Evolutionary conservation across 2,113 vertebrate genomes (phyloP).

Genomic region (Puma concolor): DNA sequence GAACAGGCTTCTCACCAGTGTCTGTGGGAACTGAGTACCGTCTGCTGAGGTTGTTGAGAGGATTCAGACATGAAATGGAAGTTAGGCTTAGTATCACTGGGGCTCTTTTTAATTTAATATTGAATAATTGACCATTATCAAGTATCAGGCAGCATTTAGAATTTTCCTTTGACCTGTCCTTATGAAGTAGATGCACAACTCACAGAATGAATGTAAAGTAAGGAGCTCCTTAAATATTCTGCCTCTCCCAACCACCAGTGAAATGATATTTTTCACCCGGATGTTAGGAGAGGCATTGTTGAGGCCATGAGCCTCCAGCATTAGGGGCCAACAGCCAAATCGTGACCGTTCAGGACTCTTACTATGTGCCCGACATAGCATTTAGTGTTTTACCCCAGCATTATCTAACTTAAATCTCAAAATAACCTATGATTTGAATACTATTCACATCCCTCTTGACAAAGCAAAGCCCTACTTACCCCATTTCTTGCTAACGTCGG

Average conservation of each 20-base stretch:
- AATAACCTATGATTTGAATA: neutral
- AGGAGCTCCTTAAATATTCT: neutral
- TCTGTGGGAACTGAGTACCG: neutral
- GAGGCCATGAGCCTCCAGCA: neutral
- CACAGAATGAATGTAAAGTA: neutral
- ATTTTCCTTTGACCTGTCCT: neutral
- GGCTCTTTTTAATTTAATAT: neutral
- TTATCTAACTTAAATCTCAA: neutral
- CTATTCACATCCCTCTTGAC: neutral
- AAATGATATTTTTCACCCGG: neutral
- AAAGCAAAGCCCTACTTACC: neutral
- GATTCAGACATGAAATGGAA: neutral
- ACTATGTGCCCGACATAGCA: neutral
- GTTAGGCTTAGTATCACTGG: neutral
- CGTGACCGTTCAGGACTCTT: neutral
- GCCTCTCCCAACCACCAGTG: neutral
- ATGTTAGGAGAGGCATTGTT: neutral
- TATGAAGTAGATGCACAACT: neutral
- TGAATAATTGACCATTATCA: neutral
- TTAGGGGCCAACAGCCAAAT: neutral
- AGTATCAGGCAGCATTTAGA: neutral
- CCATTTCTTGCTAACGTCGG: neutral
- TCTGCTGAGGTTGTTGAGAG: neutral
- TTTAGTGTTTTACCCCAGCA: conserved; percentile 6
- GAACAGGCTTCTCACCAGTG: neutral